Percentiles rank a stretch among this genome's conserved stretches.
phyloP scores from a whole-genome alignment of 2,113 vertebrate species.

The Tragulus kanchil region DNA sequence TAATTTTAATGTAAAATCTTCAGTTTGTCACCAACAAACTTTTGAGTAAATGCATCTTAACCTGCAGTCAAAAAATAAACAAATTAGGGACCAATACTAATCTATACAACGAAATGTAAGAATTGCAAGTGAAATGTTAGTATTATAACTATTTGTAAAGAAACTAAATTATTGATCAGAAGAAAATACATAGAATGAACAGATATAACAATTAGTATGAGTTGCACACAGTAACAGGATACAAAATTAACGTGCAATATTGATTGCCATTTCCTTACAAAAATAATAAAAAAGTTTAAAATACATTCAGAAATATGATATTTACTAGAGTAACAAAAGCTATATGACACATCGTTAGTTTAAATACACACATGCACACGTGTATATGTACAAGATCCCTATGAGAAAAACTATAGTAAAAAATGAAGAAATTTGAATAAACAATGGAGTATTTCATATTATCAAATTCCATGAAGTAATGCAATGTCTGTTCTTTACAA shows the following conservation, averaged over 20 bases:
- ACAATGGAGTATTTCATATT: neutral
- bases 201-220: neutral
- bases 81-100: neutral
- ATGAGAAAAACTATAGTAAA: neutral
- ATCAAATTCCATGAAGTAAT: neutral
- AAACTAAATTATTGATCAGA: neutral
- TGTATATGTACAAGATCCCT: accelerated
- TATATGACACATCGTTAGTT: neutral
- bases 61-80: neutral
- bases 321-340: neutral
- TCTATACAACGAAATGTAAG: neutral
- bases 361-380: neutral
- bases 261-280: neutral
- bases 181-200: neutral
- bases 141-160: neutral
- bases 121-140: neutral
- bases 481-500: neutral
- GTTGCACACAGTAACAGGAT: neutral
- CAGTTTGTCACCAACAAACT: neutral
- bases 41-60: neutral
- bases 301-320: neutral
- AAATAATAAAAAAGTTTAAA: neutral
- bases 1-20: neutral
- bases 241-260: neutral
- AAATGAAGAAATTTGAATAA: neutral